Percentiles rank a stretch among this genome's conserved stretches.
Evolutionary conservation across 2,797 vertebrate species (phyloP).

Genomic region (Xerus rutilus): DNA sequence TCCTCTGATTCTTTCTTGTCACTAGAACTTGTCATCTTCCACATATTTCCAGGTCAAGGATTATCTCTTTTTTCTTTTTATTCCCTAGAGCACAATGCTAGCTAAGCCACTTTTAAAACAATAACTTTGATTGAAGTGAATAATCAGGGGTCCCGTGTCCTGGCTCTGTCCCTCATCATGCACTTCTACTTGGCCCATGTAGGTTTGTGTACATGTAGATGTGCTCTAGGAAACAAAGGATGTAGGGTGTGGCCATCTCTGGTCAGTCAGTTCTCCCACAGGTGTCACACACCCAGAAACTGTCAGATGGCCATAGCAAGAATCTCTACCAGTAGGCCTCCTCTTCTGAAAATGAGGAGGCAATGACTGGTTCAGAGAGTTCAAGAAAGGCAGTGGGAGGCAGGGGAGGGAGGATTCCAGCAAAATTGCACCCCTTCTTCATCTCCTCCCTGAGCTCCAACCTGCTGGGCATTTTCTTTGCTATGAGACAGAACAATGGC

Average conservation of each 20-base stretch:
- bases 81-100: not conserved
- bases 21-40: not conserved
- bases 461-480: not conserved
- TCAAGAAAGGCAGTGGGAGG: not conserved
- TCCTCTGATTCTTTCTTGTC: not conserved
- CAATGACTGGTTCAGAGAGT: not conserved
- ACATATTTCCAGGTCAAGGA: not conserved
- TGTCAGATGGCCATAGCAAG: not conserved
- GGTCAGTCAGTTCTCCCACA: not conserved
- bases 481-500: not conserved
- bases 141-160: not conserved
- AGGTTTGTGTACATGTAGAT: not conserved
- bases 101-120: slow-evolving; percentile 10
- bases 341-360: not conserved
- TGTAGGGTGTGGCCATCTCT: not conserved
- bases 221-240: not conserved
- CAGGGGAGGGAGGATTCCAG: not conserved
- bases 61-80: slow-evolving; percentile 13
- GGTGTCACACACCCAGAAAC: not conserved
- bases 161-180: not conserved
- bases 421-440: not conserved
- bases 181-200: not conserved
- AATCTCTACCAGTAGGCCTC: not conserved
- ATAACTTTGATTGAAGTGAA: not conserved
- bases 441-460: not conserved